Conservation (phyloP, 92 coral and sea anemone genomes). For the Phenganax marumi region DNA sequence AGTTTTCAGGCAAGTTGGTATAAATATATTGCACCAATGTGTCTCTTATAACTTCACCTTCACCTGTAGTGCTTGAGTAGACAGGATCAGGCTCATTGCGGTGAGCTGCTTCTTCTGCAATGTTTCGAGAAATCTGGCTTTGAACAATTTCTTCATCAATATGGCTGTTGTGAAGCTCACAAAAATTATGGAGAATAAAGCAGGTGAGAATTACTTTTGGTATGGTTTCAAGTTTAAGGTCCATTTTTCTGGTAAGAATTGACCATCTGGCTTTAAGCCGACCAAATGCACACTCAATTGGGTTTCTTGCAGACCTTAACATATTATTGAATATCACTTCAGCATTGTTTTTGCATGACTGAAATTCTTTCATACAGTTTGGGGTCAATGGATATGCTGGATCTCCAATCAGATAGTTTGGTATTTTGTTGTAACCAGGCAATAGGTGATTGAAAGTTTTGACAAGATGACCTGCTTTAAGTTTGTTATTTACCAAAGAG, state of each 20-base stretch:
- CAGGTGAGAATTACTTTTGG: slow-evolving; percentile 20
- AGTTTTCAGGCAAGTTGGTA: slow-evolving; percentile 27
- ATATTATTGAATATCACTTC: slow-evolving; percentile 41
- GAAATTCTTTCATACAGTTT: slow-evolving; percentile 41
- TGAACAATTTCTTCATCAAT: slow-evolving; percentile 24
- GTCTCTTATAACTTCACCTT: slow-evolving; percentile 21
- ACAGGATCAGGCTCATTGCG: slow-evolving; percentile 24
- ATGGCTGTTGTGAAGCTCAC: slow-evolving; percentile 4
- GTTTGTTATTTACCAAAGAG: slow-evolving; percentile 35
- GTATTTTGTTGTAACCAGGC: slow-evolving; percentile 44
- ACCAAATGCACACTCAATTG: slow-evolving; percentile 16
- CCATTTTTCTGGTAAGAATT: slow-evolving; percentile 28
- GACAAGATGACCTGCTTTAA: slow-evolving; percentile 38
- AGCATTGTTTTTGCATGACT: slow-evolving; percentile 36
- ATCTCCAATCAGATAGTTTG: slow-evolving; percentile 33
- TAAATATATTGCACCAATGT: background rate
- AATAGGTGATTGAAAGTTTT: slow-evolving; percentile 6
- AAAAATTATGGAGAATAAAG: background rate
- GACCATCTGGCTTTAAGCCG: background rate
- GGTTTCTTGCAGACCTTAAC: background rate
- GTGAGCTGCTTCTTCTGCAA: background rate
- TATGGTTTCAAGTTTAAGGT: slow-evolving; percentile 27
- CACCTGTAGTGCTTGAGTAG: slow-evolving; percentile 7
- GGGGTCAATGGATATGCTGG: slow-evolving; percentile 41
- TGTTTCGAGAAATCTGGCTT: slow-evolving; percentile 17